These are phyloP conservation scores for Brachionus angularis DNA, from an alignment of 1,140 invertebrate genomes.

Conservation along the genomic window DNA sequence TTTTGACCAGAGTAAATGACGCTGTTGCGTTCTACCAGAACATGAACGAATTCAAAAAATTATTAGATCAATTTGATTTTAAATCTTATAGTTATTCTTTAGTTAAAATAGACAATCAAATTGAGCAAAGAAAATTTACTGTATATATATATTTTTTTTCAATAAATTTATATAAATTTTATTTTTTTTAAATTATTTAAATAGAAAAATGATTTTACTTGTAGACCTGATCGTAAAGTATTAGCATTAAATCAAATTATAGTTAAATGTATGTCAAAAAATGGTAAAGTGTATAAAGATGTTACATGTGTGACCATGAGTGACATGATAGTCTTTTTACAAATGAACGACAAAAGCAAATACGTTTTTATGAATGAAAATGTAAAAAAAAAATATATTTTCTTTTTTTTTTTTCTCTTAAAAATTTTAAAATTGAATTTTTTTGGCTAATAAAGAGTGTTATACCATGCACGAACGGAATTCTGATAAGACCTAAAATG, in stretches of 20 bases:
- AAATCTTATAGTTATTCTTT: constrained; percentile 25
- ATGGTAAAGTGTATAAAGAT: constrained; percentile 41
- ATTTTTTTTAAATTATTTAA: not conserved
- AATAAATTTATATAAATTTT: not conserved
- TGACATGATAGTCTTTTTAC: constrained; percentile 41
- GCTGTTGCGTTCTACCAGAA: constrained; percentile 39
- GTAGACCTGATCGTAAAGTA: constrained; percentile 23
- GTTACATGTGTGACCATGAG: constrained; percentile 35
- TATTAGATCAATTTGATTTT: constrained; percentile 24
- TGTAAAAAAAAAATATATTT: too few relatives aligned
- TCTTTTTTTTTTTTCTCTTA: not conserved
- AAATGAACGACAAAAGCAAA: constrained; percentile 31
- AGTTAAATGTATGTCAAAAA: constrained; percentile 39
- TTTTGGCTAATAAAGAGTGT: constrained; percentile 6
- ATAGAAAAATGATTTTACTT: constrained; percentile 14
- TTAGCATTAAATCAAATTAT: constrained; percentile 14
- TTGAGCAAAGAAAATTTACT: constrained; percentile 14
- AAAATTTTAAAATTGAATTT: not conserved
- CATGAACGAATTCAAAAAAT: constrained; percentile 37
- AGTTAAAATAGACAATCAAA: constrained; percentile 17
- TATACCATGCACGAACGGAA: not conserved
- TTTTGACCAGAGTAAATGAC: constrained; percentile 29
- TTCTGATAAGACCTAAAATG: not conserved
- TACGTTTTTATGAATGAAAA: constrained; percentile 36
- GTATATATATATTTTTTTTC: constrained; percentile 3